Evolutionary conservation across 1,140 invertebrate genomes (phyloP).

Genomic region (Procambarus clarkii): DNA sequence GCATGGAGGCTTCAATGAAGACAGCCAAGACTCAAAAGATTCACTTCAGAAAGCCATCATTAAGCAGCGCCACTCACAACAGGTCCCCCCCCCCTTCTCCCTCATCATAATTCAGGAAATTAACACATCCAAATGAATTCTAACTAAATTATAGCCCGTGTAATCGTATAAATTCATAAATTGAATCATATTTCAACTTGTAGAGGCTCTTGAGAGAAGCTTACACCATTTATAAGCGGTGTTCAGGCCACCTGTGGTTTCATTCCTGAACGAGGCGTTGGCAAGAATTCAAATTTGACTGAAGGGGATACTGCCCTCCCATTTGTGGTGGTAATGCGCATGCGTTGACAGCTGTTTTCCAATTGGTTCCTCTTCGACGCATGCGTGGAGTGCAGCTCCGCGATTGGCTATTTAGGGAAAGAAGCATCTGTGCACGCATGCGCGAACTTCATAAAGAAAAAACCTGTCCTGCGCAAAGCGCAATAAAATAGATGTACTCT

Average conservation of each 20-base stretch:
- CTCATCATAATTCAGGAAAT: not conserved
- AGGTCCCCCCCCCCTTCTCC: too few relatives aligned
- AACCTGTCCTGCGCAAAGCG: not conserved
- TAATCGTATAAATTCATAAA: not conserved
- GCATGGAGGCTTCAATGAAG: too few relatives aligned
- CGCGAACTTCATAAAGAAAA: not conserved
- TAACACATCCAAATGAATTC: not conserved
- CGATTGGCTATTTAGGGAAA: not conserved
- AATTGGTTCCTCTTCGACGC: not conserved
- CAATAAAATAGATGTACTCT: not conserved
- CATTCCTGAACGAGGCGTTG: not conserved
- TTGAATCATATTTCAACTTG: not conserved
- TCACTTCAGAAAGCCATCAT: too few relatives aligned
- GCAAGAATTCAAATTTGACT: not conserved
- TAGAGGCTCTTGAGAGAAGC: too few relatives aligned
- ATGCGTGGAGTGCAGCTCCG: not conserved
- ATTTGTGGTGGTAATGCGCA: not conserved
- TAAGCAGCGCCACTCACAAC: too few relatives aligned
- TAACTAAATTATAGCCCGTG: not conserved
- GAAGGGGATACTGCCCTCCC: not conserved
- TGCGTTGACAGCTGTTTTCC: not conserved
- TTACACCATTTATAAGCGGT: too few relatives aligned
- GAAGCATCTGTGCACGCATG: not conserved
- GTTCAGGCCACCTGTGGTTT: not conserved
- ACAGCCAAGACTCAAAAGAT: too few relatives aligned